Percentiles rank a stretch among this genome's conserved stretches.
Conservation (phyloP, 2,888 invertebrate species). For the Uloborus plumipes region DNA sequence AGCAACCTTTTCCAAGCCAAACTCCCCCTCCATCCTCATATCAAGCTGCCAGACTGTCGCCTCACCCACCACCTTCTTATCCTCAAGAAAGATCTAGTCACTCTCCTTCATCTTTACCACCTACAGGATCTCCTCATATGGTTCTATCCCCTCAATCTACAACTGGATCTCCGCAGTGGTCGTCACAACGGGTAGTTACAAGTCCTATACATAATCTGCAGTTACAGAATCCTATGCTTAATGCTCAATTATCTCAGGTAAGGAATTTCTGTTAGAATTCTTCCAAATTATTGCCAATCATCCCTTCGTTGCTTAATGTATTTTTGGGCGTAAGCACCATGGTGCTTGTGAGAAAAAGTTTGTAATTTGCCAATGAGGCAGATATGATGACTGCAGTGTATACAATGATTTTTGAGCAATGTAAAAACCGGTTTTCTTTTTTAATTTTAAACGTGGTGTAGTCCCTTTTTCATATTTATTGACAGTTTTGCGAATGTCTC, state of each 20-base stretch:
- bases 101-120: conserved; percentile 42
- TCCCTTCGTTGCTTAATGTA: too few species aligned
- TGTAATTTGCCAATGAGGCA: too few species aligned
- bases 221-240: conserved; percentile 87
- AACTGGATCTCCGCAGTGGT: conserved; percentile 31
- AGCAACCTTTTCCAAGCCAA: conserved; percentile 60
- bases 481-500: too few species aligned
- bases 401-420: too few species aligned
- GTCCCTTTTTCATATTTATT: too few species aligned
- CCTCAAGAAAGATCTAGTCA: conserved; percentile 62
- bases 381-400: too few species aligned
- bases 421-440: too few species aligned
- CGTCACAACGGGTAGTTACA: conserved; percentile 36
- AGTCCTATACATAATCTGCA: conserved; percentile 65
- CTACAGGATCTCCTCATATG: conserved; percentile 36
- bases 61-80: conserved; percentile 65
- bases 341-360: too few species aligned
- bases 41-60: conserved; percentile 67
- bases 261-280: not conserved
- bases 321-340: too few species aligned
- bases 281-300: too few species aligned
- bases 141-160: conserved; percentile 47
- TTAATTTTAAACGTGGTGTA: too few species aligned
- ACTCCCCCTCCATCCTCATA: conserved; percentile 53
- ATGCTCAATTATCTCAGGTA: conserved; percentile 84